phyloP scores from a whole-genome alignment of 2,797 vertebrate species.

The Lagorchestes hirsutus region DNA sequence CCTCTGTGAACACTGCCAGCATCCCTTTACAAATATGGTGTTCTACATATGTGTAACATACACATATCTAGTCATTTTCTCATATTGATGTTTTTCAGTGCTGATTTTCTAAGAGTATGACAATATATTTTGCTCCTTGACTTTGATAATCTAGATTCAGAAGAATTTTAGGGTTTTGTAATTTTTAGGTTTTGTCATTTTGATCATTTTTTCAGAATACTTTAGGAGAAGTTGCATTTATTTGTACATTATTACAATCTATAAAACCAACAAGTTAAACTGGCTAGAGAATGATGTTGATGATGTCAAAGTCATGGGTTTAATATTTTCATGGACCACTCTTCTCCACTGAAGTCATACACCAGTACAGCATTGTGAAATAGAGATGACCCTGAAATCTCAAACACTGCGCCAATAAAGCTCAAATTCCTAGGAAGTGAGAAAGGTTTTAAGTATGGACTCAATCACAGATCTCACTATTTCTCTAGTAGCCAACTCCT shows the following conservation, averaged over 20 bases:
- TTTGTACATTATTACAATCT: neutral
- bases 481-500: neutral
- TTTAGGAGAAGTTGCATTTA: neutral
- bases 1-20: neutral
- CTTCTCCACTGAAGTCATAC: neutral
- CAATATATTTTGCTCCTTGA: neutral
- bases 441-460: neutral
- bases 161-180: neutral
- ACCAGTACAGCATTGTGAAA: neutral
- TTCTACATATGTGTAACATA: slow-evolving; percentile 46
- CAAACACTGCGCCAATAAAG: neutral
- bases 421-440: neutral
- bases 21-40: slow-evolving; percentile 23
- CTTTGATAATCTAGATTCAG: neutral
- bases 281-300: neutral
- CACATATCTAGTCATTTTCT: slow-evolving; percentile 38
- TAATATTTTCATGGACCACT: neutral
- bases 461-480: neutral
- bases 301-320: neutral
- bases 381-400: neutral
- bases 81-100: slow-evolving; percentile 64
- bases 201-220: neutral
- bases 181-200: neutral
- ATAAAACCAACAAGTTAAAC: neutral
- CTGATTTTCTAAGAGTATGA: slow-evolving; percentile 57